Evolutionary conservation across 1,140 invertebrate species (phyloP).

Genomic region (Belonocnema kinseyi): DNA sequence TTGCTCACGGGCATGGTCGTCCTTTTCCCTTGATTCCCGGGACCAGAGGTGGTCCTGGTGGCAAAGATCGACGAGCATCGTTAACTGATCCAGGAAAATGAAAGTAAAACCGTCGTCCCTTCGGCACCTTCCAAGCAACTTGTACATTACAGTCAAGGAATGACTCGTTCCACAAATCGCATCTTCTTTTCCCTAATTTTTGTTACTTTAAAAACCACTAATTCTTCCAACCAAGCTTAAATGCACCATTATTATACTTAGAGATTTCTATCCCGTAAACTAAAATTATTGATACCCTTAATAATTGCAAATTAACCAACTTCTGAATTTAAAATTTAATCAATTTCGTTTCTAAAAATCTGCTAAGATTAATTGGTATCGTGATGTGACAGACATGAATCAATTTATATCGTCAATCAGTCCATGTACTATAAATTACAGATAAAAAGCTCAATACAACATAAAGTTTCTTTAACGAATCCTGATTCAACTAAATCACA

Average conservation of each 20-base stretch:
- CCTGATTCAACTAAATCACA: conserved; percentile 2
- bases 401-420: background rate
- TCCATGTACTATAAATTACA: background rate
- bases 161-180: background rate
- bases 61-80: conserved; percentile 28
- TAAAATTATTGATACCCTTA: too few relatives aligned
- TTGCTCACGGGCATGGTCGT: conserved; percentile 36
- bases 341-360: too few relatives aligned
- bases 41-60: conserved; percentile 30
- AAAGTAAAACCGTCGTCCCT: conserved; percentile 15
- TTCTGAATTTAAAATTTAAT: too few relatives aligned
- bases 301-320: too few relatives aligned
- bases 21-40: conserved; percentile 19
- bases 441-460: background rate
- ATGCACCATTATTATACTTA: too few relatives aligned
- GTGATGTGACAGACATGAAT: too few relatives aligned
- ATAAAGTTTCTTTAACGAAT: background rate
- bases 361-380: too few relatives aligned
- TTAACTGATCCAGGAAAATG: conserved; percentile 29
- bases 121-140: conserved; percentile 11
- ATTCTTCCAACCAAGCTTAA: too few relatives aligned
- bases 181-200: conserved; percentile 1
- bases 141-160: background rate
- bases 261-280: too few relatives aligned
- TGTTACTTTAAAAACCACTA: background rate